A percentile compares a stretch with the other conserved stretches of the same genome.
Evolutionary conservation across 1,140 invertebrate species (phyloP).

Genomic region (Drosophila littoralis): DNA sequence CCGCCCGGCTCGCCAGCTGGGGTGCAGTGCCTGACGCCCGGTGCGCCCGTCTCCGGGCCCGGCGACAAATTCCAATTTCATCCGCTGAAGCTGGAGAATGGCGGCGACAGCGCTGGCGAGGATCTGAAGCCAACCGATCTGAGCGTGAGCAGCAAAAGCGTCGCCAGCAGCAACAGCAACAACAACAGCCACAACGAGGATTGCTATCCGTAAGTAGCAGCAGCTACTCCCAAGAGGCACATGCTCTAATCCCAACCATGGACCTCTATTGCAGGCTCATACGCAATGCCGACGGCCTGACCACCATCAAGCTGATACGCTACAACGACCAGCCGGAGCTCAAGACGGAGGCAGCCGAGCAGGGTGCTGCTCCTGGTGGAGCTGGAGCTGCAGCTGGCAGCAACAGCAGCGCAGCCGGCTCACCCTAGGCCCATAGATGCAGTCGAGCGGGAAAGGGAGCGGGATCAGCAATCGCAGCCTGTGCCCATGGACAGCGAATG

Average conservation of each 20-base stretch:
- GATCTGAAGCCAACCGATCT: slow-evolving; percentile 86
- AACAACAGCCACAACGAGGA: slow-evolving; percentile 55
- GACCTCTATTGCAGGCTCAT: slow-evolving; percentile 69
- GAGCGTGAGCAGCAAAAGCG: slow-evolving; percentile 81
- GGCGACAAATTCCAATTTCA: slow-evolving; percentile 79
- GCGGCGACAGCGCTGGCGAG: slow-evolving; percentile 63
- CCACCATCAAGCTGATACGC: slow-evolving; percentile 84
- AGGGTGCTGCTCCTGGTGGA: not conserved
- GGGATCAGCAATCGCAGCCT: slow-evolving; percentile 39
- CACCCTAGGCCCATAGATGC: slow-evolving; percentile 68
- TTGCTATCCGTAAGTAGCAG: slow-evolving; percentile 83
- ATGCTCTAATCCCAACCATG: slow-evolving; percentile 39
- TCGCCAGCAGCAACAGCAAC: not conserved
- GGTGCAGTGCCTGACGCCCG: slow-evolving; percentile 47
- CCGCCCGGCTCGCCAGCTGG: slow-evolving; percentile 47
- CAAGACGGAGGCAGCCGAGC: slow-evolving; percentile 53
- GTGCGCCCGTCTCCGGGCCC: slow-evolving; percentile 41
- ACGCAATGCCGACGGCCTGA: slow-evolving; percentile 82
- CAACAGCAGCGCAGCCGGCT: slow-evolving; percentile 23
- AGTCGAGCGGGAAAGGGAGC: slow-evolving; percentile 31
- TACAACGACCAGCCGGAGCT: slow-evolving; percentile 68
- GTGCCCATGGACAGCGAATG: slow-evolving; percentile 80
- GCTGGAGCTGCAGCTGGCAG: not conserved
- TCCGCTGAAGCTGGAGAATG: slow-evolving; percentile 75
- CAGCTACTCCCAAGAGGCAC: not conserved